Base-by-base conservation (phyloP, 2,797 vertebrate species). In the Remorina albescens region DNA sequence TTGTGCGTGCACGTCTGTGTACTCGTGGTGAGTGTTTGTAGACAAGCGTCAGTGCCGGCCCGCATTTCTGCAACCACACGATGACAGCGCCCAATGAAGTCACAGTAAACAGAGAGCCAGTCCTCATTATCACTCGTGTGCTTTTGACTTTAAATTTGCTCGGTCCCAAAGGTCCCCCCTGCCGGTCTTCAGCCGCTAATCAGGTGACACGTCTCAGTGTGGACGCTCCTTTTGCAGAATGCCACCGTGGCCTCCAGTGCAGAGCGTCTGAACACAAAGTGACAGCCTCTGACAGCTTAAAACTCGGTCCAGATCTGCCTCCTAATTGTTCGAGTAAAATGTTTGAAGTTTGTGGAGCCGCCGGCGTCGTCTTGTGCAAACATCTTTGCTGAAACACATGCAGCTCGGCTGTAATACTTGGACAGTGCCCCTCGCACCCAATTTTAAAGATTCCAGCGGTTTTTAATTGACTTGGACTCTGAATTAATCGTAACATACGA, bases 41-140 rank as follows among this genome's bases (percentile, higher is more conserved):
- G 81, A 90, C 84, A 82, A 86, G 74, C 81, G 79, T 89, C 71
- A 81, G 83, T 72, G 77, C 37, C 61, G 66, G 54, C 41, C 75
- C 80, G 85, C 62, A 70, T 83, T 88, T 88, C 83, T 88, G 76
- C 64, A 82, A 91, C 90, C 90, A 80, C 88, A 86, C 54, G 89
- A 89, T 92, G 92, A 93, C 90, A 92, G 89, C 57, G 13, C 39
- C 53, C 53, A 67, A 84, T 91, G 89, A 88, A 92, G 90, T 90
- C 86, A 90, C 79, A 71, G 87, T 90, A 89, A 91, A 92, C 88
- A 90, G 56, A 18, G 60, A 88, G 85, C 80, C 82, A 86, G 86
- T 82, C 76, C 81, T 93, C 86, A 89, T 92, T 90, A 91, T 89
- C 87, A 85, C 86, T 79, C 6, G 47, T 83, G 76, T 86, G 78